phyloP scores from a whole-genome alignment of 2,888 invertebrate species.

The Isotomurus palustris region DNA sequence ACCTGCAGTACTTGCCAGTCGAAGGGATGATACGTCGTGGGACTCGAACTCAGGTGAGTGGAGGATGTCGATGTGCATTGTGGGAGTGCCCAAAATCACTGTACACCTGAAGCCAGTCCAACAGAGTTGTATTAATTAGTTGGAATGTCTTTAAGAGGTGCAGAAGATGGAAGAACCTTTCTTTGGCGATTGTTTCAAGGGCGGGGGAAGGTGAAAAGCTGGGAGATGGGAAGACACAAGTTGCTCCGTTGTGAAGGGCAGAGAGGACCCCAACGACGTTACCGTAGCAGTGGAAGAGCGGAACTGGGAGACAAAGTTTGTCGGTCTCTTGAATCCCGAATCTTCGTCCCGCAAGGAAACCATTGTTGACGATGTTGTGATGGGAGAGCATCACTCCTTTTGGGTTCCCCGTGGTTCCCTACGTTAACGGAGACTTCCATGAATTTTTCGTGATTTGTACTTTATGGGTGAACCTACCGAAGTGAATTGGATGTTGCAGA shows the following conservation, averaged over 20 bases:
- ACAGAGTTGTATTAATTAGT: not conserved
- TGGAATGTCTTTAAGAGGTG: not conserved
- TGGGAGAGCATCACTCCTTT: slow-evolving; percentile 53
- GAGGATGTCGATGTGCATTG: slow-evolving; percentile 74
- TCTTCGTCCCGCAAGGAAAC: slow-evolving; percentile 50
- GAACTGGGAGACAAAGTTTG: slow-evolving; percentile 54
- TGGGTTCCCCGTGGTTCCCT: slow-evolving; percentile 53
- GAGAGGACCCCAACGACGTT: slow-evolving; percentile 61
- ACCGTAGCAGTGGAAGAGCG: slow-evolving; percentile 79
- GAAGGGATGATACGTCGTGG: slow-evolving; percentile 50
- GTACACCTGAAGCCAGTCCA: slow-evolving; percentile 63
- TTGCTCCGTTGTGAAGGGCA: slow-evolving; percentile 59
- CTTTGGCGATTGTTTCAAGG: slow-evolving; percentile 21
- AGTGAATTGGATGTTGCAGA: slow-evolving; percentile 75
- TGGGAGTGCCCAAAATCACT: slow-evolving; percentile 71
- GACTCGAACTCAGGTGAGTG: slow-evolving; percentile 53
- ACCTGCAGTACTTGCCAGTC: slow-evolving; percentile 66
- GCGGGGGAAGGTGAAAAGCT: slow-evolving; percentile 63
- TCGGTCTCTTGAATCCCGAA: slow-evolving; percentile 32
- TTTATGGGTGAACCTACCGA: no score
- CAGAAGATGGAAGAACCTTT: slow-evolving; percentile 24
- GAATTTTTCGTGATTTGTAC: no score
- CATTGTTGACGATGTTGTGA: slow-evolving; percentile 55
- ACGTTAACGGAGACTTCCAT: no score
- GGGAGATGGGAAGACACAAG: slow-evolving; percentile 59